These are phyloP conservation scores for Argentina silus DNA, from an alignment of 2,797 vertebrate species.

Conservation along the genomic window DNA sequence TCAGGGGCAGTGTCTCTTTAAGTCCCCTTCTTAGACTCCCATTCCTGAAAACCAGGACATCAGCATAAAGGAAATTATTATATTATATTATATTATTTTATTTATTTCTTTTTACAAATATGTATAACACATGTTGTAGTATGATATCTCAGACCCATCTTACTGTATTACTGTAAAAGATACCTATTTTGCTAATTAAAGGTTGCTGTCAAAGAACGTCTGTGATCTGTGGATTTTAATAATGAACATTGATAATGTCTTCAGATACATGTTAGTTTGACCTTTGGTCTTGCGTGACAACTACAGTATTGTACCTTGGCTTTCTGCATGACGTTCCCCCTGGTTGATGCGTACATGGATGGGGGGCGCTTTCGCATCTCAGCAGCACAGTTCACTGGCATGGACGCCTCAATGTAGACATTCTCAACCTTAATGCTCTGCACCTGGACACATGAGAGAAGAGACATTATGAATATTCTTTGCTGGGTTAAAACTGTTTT, in stretches of 20 bases:
- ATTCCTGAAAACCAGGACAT: conserved; percentile 82
- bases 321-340: conserved; percentile 92
- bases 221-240: background rate
- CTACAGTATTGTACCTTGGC: conserved; percentile 84
- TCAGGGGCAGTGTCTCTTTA: conserved; percentile 61
- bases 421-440: conserved; percentile 69
- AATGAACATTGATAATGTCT: background rate
- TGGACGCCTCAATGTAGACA: conserved; percentile 72
- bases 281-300: background rate
- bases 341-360: conserved; percentile 83
- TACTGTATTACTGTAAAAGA: too few relatives aligned
- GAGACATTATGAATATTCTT: conserved; percentile 15
- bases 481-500: background rate
- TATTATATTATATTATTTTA: too few relatives aligned
- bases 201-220: background rate
- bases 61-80: too few relatives aligned
- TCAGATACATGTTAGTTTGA: too few relatives aligned
- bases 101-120: background rate
- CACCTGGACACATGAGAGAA: conserved; percentile 47
- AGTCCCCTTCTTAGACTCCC: conserved; percentile 93
- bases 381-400: conserved; percentile 88
- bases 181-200: too few relatives aligned
- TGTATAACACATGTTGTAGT: background rate
- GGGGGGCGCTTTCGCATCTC: conserved; percentile 90
- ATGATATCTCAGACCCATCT: too few relatives aligned